Evolutionary conservation across 2,888 invertebrate genomes (phyloP).

Genomic region (Chalcosyrphus nemorum): DNA sequence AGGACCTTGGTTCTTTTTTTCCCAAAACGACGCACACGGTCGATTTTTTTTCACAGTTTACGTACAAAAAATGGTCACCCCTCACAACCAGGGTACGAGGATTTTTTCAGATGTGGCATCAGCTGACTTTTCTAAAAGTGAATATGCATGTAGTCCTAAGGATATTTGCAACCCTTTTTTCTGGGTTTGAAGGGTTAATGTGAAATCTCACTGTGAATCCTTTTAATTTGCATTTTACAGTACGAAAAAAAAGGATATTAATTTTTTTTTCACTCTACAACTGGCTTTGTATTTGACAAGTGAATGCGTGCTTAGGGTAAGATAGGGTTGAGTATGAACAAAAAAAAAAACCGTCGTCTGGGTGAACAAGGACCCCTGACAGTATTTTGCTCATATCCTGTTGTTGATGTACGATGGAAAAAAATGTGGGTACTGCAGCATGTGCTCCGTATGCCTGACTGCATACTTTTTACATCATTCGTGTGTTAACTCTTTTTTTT

Average conservation of each 20-base stretch:
- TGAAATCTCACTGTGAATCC: constrained; percentile 71
- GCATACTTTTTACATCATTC: constrained; percentile 26
- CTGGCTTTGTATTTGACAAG: constrained; percentile 79
- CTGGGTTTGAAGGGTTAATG: constrained; percentile 70
- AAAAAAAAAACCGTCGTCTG: constrained; percentile 75
- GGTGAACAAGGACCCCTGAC: constrained; percentile 73
- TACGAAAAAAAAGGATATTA: constrained; percentile 71
- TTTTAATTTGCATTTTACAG: constrained; percentile 80
- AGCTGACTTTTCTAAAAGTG: constrained; percentile 69
- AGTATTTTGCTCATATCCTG: constrained; percentile 70
- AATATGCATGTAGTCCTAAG: constrained; percentile 74
- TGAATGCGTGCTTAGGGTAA: constrained; percentile 76
- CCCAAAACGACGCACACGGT: constrained; percentile 10
- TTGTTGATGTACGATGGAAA: constrained; percentile 49
- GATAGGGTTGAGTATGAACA: constrained; percentile 50
- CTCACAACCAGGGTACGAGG: constrained; percentile 34
- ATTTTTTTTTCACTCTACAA: constrained; percentile 54
- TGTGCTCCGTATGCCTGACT: constrained; percentile 77
- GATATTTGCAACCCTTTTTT: constrained; percentile 79
- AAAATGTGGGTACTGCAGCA: constrained; percentile 81
- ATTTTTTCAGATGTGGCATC: constrained; percentile 37
- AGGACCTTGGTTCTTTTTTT: neutral
- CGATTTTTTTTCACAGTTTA: neutral
- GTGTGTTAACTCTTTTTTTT: constrained; percentile 44
- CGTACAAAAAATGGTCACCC: constrained; percentile 62